Evolutionary conservation across 1,140 invertebrate genomes (phyloP), one percentile per base, ranked within the genome.

Genomic region (Drosophila nikananu): DNA sequence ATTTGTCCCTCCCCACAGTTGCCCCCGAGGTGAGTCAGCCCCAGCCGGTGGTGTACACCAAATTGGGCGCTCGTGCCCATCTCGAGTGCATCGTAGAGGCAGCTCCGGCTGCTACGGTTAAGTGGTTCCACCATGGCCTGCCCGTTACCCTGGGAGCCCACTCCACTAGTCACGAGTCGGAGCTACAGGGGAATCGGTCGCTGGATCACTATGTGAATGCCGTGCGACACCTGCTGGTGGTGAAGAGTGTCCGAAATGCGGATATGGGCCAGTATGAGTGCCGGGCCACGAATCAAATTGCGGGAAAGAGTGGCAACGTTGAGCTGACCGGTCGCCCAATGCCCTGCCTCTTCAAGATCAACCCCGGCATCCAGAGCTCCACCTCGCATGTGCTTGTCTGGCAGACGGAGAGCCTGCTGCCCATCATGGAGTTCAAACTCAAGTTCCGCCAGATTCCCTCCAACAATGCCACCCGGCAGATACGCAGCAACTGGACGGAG

Each of bases 221-320:
- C 15, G 77, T 81, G 8, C 93, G 95, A 37, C 94, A 97, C 76
- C 94, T 94, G 75, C 91, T 97, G 30, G 94, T 96, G 37, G 95
- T 97, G 64, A 94, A 95, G 49, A 95, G 94, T n/a, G 95, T 97
- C 0, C 94, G 94, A 13, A 94, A 94, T 46, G 93, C 93, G 2
- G 97, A 98, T 92, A 95, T 97, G 63, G 97, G 97, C 0, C 95
- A 95, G 74, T 97, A 97, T 84, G 95, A 95, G 1, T 97, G 97
- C 91, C 94, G 95, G 30, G 97, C 96, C 0, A 95, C 95, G 37
- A 98, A 97, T 91, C 94, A 94, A 19, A 89, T 97, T 9, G 97
- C 96, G 3, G 93, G 82, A 19, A 93, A 90, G 23, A 93, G 94
- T 42, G 93, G 93, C 25, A 91, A 80, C 12, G 94, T 96, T 30